Conservation (phyloP, 2,113 vertebrate species). For the Psophia crepitans region DNA sequence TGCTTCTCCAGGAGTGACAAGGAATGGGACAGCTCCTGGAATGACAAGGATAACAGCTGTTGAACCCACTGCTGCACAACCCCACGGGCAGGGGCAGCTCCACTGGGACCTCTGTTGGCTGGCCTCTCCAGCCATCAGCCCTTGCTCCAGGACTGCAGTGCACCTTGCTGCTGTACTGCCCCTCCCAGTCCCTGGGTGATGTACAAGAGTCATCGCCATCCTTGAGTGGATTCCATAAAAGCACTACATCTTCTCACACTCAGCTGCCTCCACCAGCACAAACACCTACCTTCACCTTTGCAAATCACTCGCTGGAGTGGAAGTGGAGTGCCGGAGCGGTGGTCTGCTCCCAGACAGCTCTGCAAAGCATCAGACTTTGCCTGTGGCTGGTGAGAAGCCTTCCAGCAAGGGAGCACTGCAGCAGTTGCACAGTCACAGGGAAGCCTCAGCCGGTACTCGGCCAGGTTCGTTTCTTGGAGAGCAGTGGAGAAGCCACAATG, state of each 20-base stretch:
- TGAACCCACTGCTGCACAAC: background rate
- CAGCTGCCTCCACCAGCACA: background rate
- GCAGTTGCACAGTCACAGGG: background rate
- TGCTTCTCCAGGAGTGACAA: background rate
- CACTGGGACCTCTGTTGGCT: background rate
- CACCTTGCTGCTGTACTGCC: background rate
- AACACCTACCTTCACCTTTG: background rate
- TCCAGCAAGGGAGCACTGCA: background rate
- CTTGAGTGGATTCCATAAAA: background rate
- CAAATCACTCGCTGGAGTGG: rapidly evolving
- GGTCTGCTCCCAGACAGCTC: background rate
- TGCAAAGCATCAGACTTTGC: background rate
- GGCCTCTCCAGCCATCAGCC: background rate
- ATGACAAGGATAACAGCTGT: no score
- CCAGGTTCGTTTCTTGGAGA: background rate
- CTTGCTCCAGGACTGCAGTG: background rate
- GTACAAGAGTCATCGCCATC: background rate
- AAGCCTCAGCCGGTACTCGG: background rate
- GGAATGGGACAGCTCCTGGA: no score
- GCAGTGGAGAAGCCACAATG: rapidly evolving
- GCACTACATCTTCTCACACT: background rate
- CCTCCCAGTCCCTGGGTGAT: background rate
- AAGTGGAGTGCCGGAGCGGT: background rate
- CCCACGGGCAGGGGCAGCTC: background rate
- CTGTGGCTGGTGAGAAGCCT: background rate